Percentiles rank a stretch among this genome's conserved stretches.
Evolutionary conservation across 2,113 vertebrate genomes (phyloP).

Genomic region (Neolamprologus variostigma): DNA sequence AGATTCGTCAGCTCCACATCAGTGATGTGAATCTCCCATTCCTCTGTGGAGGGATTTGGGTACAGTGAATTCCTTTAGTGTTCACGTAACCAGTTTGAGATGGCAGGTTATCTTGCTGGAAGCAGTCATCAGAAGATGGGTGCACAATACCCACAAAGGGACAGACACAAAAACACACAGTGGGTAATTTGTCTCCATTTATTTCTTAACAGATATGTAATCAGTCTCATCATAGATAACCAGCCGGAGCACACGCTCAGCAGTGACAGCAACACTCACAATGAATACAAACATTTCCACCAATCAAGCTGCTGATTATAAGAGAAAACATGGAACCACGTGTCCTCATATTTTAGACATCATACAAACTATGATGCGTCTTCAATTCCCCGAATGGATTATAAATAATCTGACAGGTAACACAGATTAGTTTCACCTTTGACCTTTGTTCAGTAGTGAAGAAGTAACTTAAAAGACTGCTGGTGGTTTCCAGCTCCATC

Average conservation of each 20-base stretch:
- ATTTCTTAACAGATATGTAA: conserved; percentile 10
- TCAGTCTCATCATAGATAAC: background rate
- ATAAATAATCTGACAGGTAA: background rate
- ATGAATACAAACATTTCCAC: background rate
- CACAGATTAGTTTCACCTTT: background rate
- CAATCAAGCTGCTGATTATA: background rate
- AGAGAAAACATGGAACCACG: background rate
- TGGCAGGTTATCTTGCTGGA: background rate
- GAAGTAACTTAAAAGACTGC: background rate
- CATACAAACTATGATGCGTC: accelerated
- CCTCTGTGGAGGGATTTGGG: background rate
- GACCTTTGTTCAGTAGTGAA: background rate
- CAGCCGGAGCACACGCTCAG: background rate
- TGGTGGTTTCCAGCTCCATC: background rate
- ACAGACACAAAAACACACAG: background rate
- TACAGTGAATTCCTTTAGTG: background rate
- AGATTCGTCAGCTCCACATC: background rate
- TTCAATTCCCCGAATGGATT: background rate
- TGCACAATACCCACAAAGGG: background rate
- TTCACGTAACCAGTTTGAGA: background rate
- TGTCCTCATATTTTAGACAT: background rate
- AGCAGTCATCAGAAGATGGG: background rate
- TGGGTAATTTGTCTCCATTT: background rate
- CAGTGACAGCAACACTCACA: background rate
- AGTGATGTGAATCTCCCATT: background rate